Base-by-base conservation (phyloP, 2,888 invertebrate genomes). In the Cryptophagus acutangulus region DNA sequence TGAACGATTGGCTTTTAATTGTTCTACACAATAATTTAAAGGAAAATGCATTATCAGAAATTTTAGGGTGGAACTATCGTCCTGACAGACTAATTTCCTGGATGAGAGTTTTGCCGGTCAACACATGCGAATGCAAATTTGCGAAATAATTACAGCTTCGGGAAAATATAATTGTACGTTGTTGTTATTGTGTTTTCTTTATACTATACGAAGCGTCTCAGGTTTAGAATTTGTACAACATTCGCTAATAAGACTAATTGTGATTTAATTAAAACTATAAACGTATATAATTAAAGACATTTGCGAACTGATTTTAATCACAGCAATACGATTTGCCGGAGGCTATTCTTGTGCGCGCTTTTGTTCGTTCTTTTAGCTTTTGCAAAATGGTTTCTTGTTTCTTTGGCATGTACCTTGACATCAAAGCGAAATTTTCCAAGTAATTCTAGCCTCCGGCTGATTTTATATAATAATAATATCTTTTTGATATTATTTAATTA, bases 401-500 rank as follows among this genome's bases (percentile, higher is more conserved):
- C 41, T 48, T 39, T 39, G 40, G 37, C 38, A 38, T 29, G 36
- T 6, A 20, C 20, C 20, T 35, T 36, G 42, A 48, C 48, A 49
- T 49, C 46, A 46, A 49, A 49, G 46, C 38, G 36, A 41, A 40
- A 34, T 45, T 26, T 40, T 36, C 25, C 44, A 49, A 49, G 46
- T 49, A 49, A 49, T 49, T 49, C 34, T 10, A 36, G 17, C 26
- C n/a, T 3, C 10, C 5, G 26, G 26, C 26, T 4, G n/a, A 12
- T 12, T 26, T 26, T 26, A 12, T 13, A 26, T 13, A 26, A 26
- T 13, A 26, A 26, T n/a, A n/a, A n/a, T n/a, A n/a, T n/a, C n/a
- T n/a, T n/a, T n/a, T n/a, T n/a, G n/a, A n/a, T n/a, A n/a, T n/a
- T n/a, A n/a, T n/a, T n/a, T n/a, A n/a, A n/a, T n/a, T n/a, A n/a